Conservation (phyloP, 2,888 invertebrate species). For the Macropis europaea region DNA sequence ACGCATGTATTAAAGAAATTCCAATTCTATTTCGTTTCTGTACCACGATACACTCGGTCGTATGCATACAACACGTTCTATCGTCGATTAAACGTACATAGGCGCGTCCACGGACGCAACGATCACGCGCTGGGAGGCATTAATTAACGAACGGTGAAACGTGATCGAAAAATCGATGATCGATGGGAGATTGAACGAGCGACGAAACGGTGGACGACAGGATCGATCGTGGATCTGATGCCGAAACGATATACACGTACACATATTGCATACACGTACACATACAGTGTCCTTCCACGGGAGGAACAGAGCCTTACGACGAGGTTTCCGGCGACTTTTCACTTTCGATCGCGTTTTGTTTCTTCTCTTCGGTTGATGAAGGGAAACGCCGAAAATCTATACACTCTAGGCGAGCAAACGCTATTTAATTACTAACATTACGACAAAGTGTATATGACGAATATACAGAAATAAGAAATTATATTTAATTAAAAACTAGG, state of each 20-base stretch:
- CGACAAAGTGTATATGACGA: conserved; percentile 55
- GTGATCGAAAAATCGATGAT: neutral
- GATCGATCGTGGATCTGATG: conserved; percentile 28
- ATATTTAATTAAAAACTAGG: conserved; percentile 67
- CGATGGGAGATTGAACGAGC: neutral
- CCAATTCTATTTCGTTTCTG: conserved; percentile 72
- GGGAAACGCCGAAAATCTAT: conserved; percentile 55
- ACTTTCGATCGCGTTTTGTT: conserved; percentile 52
- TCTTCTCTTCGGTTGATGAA: conserved; percentile 30
- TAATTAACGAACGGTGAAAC: neutral
- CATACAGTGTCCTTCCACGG: conserved; percentile 42
- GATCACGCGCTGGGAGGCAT: neutral
- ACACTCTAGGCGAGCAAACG: conserved; percentile 57
- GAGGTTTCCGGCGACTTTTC: conserved; percentile 61
- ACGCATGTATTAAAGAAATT: conserved; percentile 72
- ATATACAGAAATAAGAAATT: conserved; percentile 59
- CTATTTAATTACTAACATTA: conserved; percentile 68
- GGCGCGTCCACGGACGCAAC: conserved; percentile 5
- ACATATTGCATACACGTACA: conserved; percentile 7
- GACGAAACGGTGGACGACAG: neutral
- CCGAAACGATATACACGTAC: conserved; percentile 41
- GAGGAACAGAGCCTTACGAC: conserved; percentile 61
- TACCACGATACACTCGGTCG: conserved; percentile 41
- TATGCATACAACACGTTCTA: conserved; percentile 51
- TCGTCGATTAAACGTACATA: conserved; percentile 18